Base-by-base conservation (phyloP, 2,113 vertebrate species). In the Cheirogaleus medius region DNA sequence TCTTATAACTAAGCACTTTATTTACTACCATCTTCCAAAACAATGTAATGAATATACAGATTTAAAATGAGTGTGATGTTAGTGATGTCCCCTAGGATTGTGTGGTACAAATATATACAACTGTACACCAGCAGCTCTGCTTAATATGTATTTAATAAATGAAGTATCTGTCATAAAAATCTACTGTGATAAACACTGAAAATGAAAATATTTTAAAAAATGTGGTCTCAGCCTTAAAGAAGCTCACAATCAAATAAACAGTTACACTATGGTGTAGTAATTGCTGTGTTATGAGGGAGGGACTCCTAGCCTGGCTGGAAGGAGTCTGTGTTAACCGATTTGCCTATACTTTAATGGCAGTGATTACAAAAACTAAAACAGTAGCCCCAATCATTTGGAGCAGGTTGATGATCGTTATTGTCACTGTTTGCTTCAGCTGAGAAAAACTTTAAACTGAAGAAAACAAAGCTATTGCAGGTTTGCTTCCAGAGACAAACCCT, bases 31-130 rank as follows among this genome's bases (percentile, higher is more conserved):
- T 69, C 66, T 89, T 39, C 47, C 37, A 86, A 52, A 81, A 95
- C 94, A 56, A 1, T 91, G 4, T 49, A 91, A 87, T 58, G 32
- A 94, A 68, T n/a, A 42, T 52, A 69, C 25, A 82, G 74, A 87
- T 91, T 73, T 91, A 69, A 98, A 95, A 58, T 37, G 27, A 86
- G 63, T 86, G n/a, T 96, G 68, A 92, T 83, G 25, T 27, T 21
- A 89, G n/a, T 47, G n/a, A 23, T 66, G 5, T 77, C 60, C 92
- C 32, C 66, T 76, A 44, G 34, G 64, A 54, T 27, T 77, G 17
- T 87, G 25, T 52, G 47, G 1, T 47, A 23, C 39, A 89, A 94
- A 90, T 25, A 80, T 58, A 44, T 17, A 58, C 15, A 94, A 95
- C 47, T 44, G 7, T 29, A 76, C 7, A 94, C n/a, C 34, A 63